Base-by-base conservation (phyloP, 2,113 vertebrate species). In the Corythaixoides concolor region DNA sequence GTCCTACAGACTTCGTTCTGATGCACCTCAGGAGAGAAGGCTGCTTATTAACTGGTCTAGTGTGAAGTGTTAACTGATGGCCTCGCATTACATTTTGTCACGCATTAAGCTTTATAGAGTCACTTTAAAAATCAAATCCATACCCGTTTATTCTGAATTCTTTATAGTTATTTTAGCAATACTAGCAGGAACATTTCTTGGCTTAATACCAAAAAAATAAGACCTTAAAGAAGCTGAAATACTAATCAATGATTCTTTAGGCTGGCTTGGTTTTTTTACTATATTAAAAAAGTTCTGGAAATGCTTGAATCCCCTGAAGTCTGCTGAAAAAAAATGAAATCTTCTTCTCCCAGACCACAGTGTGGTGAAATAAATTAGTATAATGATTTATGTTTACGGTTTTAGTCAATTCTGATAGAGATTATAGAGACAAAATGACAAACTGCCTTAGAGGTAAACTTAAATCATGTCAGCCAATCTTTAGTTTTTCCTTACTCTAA, bases 391-490 rank as follows among this genome's bases (percentile, higher is more conserved):
- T 98, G 98, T 98, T 98, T 98, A 98, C 98, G 90, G 97, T 98
- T 98, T 98, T 98, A 98, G 98, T 98, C 98, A 98, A 98, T 98
- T 98, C 98, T 98, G 98, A 98, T 98, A 98, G 98, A 98, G 98
- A 98, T 98, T 98, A 98, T 98, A 98, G 97, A 98, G 98, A 98
- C 98, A 98, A 98, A 98, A 98, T 98, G 98, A 98, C 98, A 98
- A 98, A 98, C 96, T 98, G 97, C 98, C 95, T 98, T 98, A 98
- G 97, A 87, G 96, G 98, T 98, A 98, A 98, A 98, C 98, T 98
- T 98, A 98, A 98, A 98, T 98, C 98, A 98, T 97, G 98, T 98
- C 98, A 98, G 98, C 97, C 98, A 98, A 98, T 98, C 98, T 98
- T 98, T 98, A 98, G 98, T 98, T 98, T 98, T 98, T 98, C 98